Base-by-base conservation (phyloP, 2,797 vertebrate genomes). In the Aeoliscus strigatus region DNA sequence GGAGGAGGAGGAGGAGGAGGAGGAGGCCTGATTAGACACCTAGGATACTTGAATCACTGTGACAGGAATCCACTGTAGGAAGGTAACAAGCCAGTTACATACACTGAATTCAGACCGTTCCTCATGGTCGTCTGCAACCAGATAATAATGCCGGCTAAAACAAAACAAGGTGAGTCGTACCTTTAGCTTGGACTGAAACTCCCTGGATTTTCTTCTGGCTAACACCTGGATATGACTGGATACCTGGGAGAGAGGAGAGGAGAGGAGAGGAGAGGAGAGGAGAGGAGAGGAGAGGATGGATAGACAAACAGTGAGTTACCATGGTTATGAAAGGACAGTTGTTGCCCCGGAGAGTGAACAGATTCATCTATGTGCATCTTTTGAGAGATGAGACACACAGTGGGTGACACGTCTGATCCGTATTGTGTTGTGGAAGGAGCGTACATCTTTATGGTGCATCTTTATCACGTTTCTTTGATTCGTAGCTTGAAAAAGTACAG, bases 221-320 rank as follows among this genome's bases (percentile, higher is more conserved):
- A 98, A 91, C 81, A 98, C 95, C 89, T 97, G 95, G 88, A 98
- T 97, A 82, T 98, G 95, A 91, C 95, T 98, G 89, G 95, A 98
- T 87, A 98, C 94, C 94, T 98, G 89, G 86, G 86, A 86, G 84
- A 85, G 83, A 83, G 37, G 15, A 30, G 23, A 38, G 35, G 42
- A 47, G 41, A 17, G n/a, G 16, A 11, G 18, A 14, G 15, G 2
- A 11, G n/a, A 18, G 4, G 27, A 13, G 16, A 13, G 10, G 4
- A 1, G n/a, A 14, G 13, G n/a, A 7, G 9, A 15, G 7, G 21
- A 11, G 14, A 16, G 14, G n/a, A n/a, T 8, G 13, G 5, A 9
- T 11, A 57, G 72, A 66, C 80, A 90, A 93, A 92, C 91, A 92
- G 91, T 91, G 90, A 90, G 94, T 94, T 92, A 92, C 93, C 92